Evolutionary conservation across 2,888 invertebrate genomes (phyloP), one percentile per base, ranked within the genome.

Genomic region (Pseudococcus longispinus): DNA sequence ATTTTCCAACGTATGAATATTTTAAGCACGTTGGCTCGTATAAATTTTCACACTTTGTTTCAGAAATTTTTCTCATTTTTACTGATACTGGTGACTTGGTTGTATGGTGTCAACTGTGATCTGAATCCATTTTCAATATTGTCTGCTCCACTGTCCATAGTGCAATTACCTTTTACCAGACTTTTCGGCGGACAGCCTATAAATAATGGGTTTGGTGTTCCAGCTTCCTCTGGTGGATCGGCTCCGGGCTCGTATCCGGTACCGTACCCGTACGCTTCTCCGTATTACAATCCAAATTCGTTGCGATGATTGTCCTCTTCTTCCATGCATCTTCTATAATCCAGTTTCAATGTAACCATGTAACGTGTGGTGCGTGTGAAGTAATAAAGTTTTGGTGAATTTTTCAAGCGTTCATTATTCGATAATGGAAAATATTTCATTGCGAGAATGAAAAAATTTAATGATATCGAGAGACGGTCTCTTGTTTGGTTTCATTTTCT

Each of bases 151-250:
- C 89, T 91, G 20, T 90, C 93, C 87, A 92, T 95, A 4, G 94
- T 95, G 0, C 60, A 60, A 60, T 20, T 60, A 11, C 95, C 95
- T 3, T 95, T 95, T 89, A 95, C 95, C 85, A 93, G 93, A 89
- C 95, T 94, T 18, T 95, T 94, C 91, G 95, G 94, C 88, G 95
- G 95, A 0, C 95, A 95, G 89, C 92, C 94, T 26, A 92, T 95
- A 87, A 95, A 95, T 91, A 95, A 95, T 89, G 95, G 95, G 0
- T 92, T 95, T 4, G 95, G 95, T 32, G 92, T 94, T 13, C 95
- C 95, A 0, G 92, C 93, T 6, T 90, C 93, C 6, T 90, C 88
- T 88, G n/a, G 37, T 51, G 42, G 83, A 55, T 87, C 88, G 85
- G 44, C 86, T 70, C 85, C 87, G 18, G 88, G 77, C 15, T 80